These are phyloP conservation scores for Mormyrus lacerda DNA, from an alignment of 2,113 vertebrate species.

Conservation along the genomic window DNA sequence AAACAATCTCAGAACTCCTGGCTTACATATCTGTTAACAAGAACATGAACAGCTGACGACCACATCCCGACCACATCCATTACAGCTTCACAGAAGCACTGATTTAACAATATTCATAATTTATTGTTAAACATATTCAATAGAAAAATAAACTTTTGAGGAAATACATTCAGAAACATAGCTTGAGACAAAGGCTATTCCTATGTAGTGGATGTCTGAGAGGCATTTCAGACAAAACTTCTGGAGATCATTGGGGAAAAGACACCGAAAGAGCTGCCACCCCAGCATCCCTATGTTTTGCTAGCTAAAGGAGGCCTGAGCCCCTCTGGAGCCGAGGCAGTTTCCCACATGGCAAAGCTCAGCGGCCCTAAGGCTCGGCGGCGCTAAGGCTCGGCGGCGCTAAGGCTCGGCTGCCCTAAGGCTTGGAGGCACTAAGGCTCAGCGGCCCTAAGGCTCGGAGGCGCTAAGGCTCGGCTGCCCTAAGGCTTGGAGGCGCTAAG, in stretches of 20 bases:
- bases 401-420: no score
- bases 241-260: background rate
- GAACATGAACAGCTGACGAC: no score
- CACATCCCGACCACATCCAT: background rate
- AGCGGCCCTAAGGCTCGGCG: no score
- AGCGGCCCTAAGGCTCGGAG: no score
- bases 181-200: background rate
- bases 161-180: background rate
- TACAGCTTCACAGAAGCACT: background rate
- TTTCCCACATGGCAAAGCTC: background rate
- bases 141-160: background rate
- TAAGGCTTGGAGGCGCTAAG: no score
- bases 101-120: background rate
- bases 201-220: background rate
- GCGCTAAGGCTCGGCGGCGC: no score
- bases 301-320: background rate
- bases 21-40: no score
- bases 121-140: background rate
- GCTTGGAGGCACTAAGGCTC: no score
- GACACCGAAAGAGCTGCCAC: background rate
- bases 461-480: no score
- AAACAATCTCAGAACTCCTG: no score
- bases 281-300: background rate
- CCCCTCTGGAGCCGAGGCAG: background rate
- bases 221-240: background rate